These are phyloP conservation scores for Microcaecilia unicolor DNA, from an alignment of 2,797 vertebrate genomes.

Conservation along the genomic window DNA sequence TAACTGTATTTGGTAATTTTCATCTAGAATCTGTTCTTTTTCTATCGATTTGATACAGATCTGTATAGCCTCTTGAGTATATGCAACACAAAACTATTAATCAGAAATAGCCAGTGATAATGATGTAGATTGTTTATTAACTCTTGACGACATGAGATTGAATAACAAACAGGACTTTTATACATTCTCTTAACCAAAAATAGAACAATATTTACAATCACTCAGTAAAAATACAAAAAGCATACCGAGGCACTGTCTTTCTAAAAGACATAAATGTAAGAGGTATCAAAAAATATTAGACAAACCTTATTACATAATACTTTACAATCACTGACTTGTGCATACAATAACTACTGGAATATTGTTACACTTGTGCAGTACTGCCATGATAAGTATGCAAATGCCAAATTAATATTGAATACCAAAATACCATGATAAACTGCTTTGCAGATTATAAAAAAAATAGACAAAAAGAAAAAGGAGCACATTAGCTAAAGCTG, in stretches of 20 bases:
- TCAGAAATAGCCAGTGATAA: no score
- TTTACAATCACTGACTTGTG: constrained; percentile 75
- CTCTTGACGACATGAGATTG: constrained; percentile 79
- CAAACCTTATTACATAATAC: constrained; percentile 70
- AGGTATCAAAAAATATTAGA: constrained; percentile 80
- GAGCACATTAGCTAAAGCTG: constrained; percentile 32
- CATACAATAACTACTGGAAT: constrained; percentile 66
- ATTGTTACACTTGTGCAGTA: constrained; percentile 75
- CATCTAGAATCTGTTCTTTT: no score
- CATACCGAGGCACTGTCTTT: constrained; percentile 92
- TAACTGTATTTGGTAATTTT: no score
- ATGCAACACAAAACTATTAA: no score
- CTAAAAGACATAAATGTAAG: constrained; percentile 95
- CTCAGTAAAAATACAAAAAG: constrained; percentile 92
- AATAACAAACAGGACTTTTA: constrained; percentile 78
- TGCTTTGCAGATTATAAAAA: constrained; percentile 59
- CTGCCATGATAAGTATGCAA: constrained; percentile 52
- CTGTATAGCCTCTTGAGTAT: no score
- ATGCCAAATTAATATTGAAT: no score
- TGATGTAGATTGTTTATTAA: constrained; percentile 71
- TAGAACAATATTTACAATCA: constrained; percentile 96
- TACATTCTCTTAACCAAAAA: constrained; percentile 96
- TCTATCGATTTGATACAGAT: no score
- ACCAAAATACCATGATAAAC: constrained; percentile 62
- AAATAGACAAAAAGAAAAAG: constrained; percentile 51